phyloP scores from a whole-genome alignment of 1,140 invertebrate genomes.

The Ceratina japonica region DNA sequence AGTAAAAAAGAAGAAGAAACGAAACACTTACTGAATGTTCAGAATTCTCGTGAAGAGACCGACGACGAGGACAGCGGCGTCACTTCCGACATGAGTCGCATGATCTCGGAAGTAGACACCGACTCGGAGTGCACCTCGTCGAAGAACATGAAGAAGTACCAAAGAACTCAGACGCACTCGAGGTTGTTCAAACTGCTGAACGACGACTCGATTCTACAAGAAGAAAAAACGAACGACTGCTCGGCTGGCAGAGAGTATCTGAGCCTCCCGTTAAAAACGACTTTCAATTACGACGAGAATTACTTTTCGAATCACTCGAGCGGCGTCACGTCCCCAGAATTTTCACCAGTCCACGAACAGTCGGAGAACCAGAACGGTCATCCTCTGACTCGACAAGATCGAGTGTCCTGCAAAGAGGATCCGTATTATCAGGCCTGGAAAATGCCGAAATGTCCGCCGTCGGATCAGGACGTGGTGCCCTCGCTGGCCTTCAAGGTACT shows the following conservation, averaged over 20 bases:
- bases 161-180: constrained; percentile 86
- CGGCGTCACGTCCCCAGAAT: constrained; percentile 72
- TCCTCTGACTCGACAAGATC: constrained; percentile 67
- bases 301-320: constrained; percentile 67
- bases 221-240: constrained; percentile 65
- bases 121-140: constrained; percentile 82
- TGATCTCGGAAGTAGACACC: constrained; percentile 84
- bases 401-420: constrained; percentile 77
- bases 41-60: constrained; percentile 80
- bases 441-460: constrained; percentile 68
- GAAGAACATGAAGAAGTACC: constrained; percentile 82
- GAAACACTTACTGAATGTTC: constrained; percentile 68
- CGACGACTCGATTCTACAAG: constrained; percentile 79
- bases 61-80: constrained; percentile 87
- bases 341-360: constrained; percentile 66
- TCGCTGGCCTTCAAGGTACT: constrained; percentile 78
- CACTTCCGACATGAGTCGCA: constrained; percentile 85
- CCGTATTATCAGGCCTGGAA: constrained; percentile 83
- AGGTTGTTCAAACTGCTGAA: constrained; percentile 84
- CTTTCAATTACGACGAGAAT: constrained; percentile 65
- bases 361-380: constrained; percentile 62
- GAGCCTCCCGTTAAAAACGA: constrained; percentile 59
- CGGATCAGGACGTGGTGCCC: constrained; percentile 77
- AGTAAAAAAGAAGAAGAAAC: constrained; percentile 28
- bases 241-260: constrained; percentile 42